These are phyloP conservation scores for Oconnorella tubifera DNA, from an alignment of 2,888 invertebrate genomes.

Conservation along the genomic window DNA sequence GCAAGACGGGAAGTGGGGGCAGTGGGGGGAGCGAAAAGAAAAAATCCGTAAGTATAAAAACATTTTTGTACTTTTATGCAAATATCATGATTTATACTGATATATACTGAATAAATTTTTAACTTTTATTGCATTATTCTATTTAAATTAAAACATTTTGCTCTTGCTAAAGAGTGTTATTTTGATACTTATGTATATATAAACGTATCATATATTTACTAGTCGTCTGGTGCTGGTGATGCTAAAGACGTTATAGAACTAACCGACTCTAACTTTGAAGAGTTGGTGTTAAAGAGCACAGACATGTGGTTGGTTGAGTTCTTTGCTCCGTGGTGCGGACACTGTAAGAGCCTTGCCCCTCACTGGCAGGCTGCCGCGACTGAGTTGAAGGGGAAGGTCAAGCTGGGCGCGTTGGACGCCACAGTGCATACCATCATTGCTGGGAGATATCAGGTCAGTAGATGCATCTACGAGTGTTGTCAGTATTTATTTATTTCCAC, in stretches of 20 bases:
- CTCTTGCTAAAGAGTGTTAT: no score
- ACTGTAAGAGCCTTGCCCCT: conserved; percentile 82
- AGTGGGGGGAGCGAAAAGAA: conserved; percentile 40
- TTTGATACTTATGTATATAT: no score
- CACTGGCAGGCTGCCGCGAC: conserved; percentile 93
- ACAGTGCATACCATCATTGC: conserved; percentile 83
- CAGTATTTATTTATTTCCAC: no score
- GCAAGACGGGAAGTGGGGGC: conserved; percentile 48
- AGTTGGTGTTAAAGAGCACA: conserved; percentile 82
- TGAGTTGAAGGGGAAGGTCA: conserved; percentile 87
- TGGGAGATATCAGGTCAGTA: conserved; percentile 68
- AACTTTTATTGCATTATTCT: no score
- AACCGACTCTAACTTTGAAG: conserved; percentile 93
- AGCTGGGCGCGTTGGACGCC: conserved; percentile 92
- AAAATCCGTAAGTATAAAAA: conserved; percentile 7
- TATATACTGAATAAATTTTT: no score
- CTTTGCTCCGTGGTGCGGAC: conserved; percentile 77
- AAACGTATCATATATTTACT: no score
- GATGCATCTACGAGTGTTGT: neutral
- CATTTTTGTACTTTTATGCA: no score
- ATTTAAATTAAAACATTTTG: no score
- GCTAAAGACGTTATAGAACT: conserved; percentile 76
- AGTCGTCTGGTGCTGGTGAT: conserved; percentile 40
- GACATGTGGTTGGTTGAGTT: conserved; percentile 98
- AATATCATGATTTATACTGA: no score